Percentiles rank a stretch among this genome's conserved stretches.
Conservation (phyloP, 1,140 invertebrate species). For the Anoplophora glabripennis region DNA sequence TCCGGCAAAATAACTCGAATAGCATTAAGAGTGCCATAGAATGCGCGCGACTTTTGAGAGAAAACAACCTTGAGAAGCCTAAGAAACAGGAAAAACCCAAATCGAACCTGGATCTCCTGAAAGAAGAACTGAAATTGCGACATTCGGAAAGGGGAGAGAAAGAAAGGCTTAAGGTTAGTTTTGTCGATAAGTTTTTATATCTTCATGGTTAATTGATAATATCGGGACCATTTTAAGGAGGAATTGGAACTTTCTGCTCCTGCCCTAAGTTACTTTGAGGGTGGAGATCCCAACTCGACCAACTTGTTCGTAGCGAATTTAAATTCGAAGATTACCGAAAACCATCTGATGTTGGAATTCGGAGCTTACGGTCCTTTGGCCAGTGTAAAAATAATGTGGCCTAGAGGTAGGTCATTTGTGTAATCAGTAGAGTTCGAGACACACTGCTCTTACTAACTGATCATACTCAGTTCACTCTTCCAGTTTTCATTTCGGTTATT, state of each 20-base stretch:
- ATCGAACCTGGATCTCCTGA: constrained; percentile 46
- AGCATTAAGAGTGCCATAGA: constrained; percentile 55
- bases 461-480: too few species aligned
- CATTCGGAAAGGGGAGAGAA: constrained; percentile 32
- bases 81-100: constrained; percentile 50
- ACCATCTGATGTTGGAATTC: constrained; percentile 84
- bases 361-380: constrained; percentile 84
- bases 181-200: neutral
- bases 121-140: constrained; percentile 43
- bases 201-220: too few species aligned
- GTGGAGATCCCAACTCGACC: constrained; percentile 79
- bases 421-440: constrained; percentile 51
- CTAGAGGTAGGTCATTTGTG: constrained; percentile 50
- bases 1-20: constrained; percentile 39
- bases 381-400: constrained; percentile 93
- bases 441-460: too few species aligned
- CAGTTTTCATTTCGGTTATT: too few species aligned
- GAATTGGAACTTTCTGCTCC: constrained; percentile 8
- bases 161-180: constrained; percentile 22
- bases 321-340: constrained; percentile 80
- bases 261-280: constrained; percentile 50
- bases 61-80: constrained; percentile 38
- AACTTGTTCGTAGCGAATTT: constrained; percentile 87
- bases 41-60: constrained; percentile 40
- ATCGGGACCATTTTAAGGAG: constrained; percentile 13